A percentile compares a stretch with the other conserved stretches of the same genome.
phyloP scores from a whole-genome alignment of 2,888 invertebrate genomes.

The Cheilosia vernalis region DNA sequence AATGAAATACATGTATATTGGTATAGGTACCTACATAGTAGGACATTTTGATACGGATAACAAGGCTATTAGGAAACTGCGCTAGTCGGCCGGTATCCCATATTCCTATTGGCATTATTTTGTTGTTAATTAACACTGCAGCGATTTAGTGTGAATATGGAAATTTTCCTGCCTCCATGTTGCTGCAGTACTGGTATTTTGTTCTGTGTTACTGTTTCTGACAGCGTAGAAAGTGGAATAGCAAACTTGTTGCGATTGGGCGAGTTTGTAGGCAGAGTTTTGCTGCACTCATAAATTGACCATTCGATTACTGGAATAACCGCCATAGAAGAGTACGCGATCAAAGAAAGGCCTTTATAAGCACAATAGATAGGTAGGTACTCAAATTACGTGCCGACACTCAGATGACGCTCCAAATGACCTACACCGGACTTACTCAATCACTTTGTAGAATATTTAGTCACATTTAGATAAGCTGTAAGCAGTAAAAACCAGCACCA shows the following conservation, averaged over 20 bases:
- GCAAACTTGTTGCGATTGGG: not conserved
- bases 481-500: too few species aligned
- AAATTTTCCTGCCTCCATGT: not conserved
- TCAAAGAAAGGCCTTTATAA: too few species aligned
- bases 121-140: not conserved
- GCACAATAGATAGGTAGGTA: too few species aligned
- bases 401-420: too few species aligned
- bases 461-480: too few species aligned
- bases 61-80: not conserved
- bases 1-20: conserved; percentile 27
- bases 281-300: too few species aligned
- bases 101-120: conserved; percentile 14
- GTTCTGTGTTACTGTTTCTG: not conserved
- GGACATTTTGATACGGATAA: not conserved
- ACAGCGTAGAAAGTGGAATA: not conserved
- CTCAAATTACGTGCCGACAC: too few species aligned
- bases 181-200: not conserved
- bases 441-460: too few species aligned
- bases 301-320: too few species aligned
- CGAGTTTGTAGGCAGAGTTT: too few species aligned
- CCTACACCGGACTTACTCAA: too few species aligned
- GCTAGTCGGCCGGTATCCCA: not conserved
- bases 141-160: not conserved
- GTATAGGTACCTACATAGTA: not conserved
- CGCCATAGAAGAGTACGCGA: too few species aligned